phyloP scores from a whole-genome alignment of 1,140 invertebrate genomes.

The Bicyclus anynana region DNA sequence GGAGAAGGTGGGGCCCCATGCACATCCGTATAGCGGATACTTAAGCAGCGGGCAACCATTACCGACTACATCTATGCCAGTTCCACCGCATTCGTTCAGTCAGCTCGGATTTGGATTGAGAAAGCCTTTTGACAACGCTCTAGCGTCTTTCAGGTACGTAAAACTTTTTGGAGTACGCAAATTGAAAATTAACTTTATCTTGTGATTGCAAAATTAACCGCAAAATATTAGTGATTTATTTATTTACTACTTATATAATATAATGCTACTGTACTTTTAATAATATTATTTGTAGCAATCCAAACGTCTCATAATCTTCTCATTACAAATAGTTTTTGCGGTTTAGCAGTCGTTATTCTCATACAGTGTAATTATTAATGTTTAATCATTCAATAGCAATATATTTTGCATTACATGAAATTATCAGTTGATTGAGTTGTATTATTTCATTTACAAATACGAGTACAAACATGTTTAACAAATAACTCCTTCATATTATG shows the following conservation, averaged over 20 bases:
- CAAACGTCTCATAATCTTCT: neutral
- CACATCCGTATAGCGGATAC: conserved; percentile 93
- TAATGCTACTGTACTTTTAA: too few relatives aligned
- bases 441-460: too few relatives aligned
- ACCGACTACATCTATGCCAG: conserved; percentile 78
- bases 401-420: too few relatives aligned
- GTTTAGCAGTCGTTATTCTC: neutral
- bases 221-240: too few relatives aligned
- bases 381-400: too few relatives aligned
- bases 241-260: too few relatives aligned
- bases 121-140: conserved; percentile 86
- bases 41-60: conserved; percentile 79
- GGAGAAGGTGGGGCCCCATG: conserved; percentile 95
- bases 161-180: neutral
- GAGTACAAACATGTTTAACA: too few relatives aligned
- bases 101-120: conserved; percentile 85
- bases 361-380: too few relatives aligned
- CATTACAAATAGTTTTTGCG: neutral
- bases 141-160: conserved; percentile 79
- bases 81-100: conserved; percentile 84
- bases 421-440: too few relatives aligned
- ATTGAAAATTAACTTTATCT: neutral
- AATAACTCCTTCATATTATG: too few relatives aligned
- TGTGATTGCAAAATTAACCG: too few relatives aligned
- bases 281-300: too few relatives aligned